Base-by-base conservation (phyloP, 2,113 vertebrate genomes). In the Fregetta grallaria region DNA sequence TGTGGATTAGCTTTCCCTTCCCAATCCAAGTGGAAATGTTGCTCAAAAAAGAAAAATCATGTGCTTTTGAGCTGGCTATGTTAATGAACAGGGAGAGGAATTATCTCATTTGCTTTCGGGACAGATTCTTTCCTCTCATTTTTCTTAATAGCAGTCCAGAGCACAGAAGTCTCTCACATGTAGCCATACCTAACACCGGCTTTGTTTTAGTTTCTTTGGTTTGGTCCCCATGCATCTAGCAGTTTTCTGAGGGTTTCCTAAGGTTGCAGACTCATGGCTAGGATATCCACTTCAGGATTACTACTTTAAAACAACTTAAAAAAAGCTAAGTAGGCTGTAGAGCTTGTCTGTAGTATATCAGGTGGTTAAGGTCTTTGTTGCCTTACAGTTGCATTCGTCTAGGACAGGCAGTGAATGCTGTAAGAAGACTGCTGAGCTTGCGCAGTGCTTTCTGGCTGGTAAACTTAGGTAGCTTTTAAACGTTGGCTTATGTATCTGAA, bases 51-150 rank as follows among this genome's bases (percentile, higher is more conserved):
- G 53, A 68, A 71, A 79, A 80, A 70, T 55, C 58, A 27, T 22
- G 26, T 92, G 80, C 58, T 86, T 87, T 78, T 61, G 65, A 84
- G 78, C 42, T 86, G 63, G 49, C 13, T 2, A 30, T 71, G 44
- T 61, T 93, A 93, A 85, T 78, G 73, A 94, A 87, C 85, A 93
- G 32, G 76, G 45, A 87, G 92, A 81, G 47, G 55, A 62, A 15
- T 73, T 44, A 13, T 68, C 83, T 89, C 20, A 13, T 34, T 84
- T 75, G 73, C 56, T 77, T 74, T 79, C 34, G 20, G 23, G 47
- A 27, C 11, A 38, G 59, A 44, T 38, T 92, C 47, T 84, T 94
- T 79, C 70, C 49, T 85, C 66, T 80, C 30, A 5, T 61, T 73
- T 75, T 77, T 45, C 52, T 80, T 42, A 32, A 45, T 15, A 76